Evolutionary conservation across 2,888 invertebrate genomes (phyloP), one percentile per base, ranked within the genome.

Genomic region (Lycia hirtaria): DNA sequence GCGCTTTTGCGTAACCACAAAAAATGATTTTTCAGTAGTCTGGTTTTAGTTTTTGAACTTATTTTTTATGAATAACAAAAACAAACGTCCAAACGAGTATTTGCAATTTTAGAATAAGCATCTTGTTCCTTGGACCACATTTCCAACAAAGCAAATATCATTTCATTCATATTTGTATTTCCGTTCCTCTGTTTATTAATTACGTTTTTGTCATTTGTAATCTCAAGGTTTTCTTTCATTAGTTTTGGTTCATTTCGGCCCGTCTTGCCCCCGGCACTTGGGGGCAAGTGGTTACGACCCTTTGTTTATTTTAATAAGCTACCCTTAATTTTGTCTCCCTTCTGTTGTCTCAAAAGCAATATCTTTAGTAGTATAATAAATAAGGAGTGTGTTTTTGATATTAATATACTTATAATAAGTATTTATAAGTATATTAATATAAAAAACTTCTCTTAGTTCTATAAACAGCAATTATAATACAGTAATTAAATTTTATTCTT

Each of bases 121-220:
- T 38, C 38, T 56, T 44, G 2, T 47, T 38, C 57, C 65, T 76
- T 74, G 54, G 4, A 52, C 73, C 72, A 56, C 33, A 17, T 32
- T 43, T 38, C 60, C 64, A 59, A 72, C 68, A 76, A 75, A 75
- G 72, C 75, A 81, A 81, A 85, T 80, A 83, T 81, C 71, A 81
- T 81, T 79, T 76, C 66, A 77, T 73, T 76, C 75, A 76, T 69
- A 76, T 79, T 71, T 75, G 65, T 69, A 64, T 71, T 77, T 64
- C 71, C 67, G 69, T 72, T 80, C 78, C 75, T 64, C 72, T 70
- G 68, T 67, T 70, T 69, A 65, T 57, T 72, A 74, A 73, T 72
- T 72, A 73, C 58, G 65, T 69, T 69, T 68, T 73, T 74, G 65
- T 57, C 63, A 44, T 56, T 70, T 63, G 62, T 55, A 41, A 44